Base-by-base conservation (phyloP, 2,888 invertebrate species). In the Eristalis tenax region DNA sequence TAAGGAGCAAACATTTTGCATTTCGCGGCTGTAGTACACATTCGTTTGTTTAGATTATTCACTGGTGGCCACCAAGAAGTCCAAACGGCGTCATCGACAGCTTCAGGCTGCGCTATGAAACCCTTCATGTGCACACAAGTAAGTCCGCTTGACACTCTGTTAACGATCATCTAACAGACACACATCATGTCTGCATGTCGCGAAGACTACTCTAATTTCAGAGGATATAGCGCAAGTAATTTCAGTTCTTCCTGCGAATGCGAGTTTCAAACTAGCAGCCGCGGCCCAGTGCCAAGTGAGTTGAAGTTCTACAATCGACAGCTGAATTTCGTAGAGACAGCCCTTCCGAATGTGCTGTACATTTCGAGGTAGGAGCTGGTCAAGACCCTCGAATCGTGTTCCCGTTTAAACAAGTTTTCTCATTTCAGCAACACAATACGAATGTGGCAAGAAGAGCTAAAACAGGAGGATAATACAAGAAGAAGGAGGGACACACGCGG, bases 41-140 rank as follows among this genome's bases (percentile, higher is more conserved):
- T 50, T 56, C 13, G 0, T 8, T 35, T 2, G 71, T 64, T 1
- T 6, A 92, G 92, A 69, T 89, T 1, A 22, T 92, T 0, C 90
- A 91, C 65, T 92, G 92, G 92, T 92, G 92, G 92, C 92, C 93
- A 38, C 92, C 92, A n/a, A 89, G 69, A 18, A 86, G 88, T 13
- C 88, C 90, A 0, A 92, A 92, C 80, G 93, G 93, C 0, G 15
- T 84, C 23, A 90, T 92, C 4, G 79, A 73, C 10, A 90, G 90
- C n/a, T 92, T 92, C 70, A 22, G 91, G 35, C 69, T 92, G 5
- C 89, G 80, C 32, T 89, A 87, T 43, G 90, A 90, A 35, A 11
- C 57, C 38, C 66, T 66, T 13, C 10, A 74, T 8, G 43, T 63
- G 10, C 61, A 83, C 10, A 32, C 63, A 15, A 78, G 89, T 89